phyloP scores from a whole-genome alignment of 2,113 vertebrate genomes.

The Neolamprologus kungweensis region DNA sequence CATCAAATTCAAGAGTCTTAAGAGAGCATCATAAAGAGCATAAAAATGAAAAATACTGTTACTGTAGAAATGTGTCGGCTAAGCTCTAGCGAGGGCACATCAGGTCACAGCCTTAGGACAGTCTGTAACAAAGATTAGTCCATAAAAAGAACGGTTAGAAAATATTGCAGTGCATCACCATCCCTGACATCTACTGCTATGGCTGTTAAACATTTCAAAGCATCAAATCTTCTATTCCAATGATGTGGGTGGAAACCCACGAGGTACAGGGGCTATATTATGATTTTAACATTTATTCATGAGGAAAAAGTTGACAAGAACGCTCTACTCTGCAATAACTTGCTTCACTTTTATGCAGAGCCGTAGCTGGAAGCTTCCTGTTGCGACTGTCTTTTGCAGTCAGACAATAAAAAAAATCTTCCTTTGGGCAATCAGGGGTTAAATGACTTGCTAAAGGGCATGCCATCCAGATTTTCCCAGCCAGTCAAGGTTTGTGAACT shows the following conservation, averaged over 20 bases:
- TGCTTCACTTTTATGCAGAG: background rate
- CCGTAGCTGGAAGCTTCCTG: background rate
- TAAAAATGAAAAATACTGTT: background rate
- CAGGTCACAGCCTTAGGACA: background rate
- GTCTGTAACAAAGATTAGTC: conserved; percentile 21
- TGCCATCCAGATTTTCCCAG: conserved; percentile 32
- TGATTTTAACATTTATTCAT: conserved; percentile 1
- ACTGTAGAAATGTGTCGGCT: background rate
- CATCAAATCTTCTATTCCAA: background rate
- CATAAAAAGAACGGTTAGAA: conserved; percentile 26
- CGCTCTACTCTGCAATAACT: background rate
- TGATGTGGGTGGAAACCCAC: conserved; percentile 3
- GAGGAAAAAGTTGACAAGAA: background rate
- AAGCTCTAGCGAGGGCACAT: background rate
- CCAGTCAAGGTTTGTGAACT: conserved; percentile 14
- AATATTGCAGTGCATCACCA: conserved; percentile 19
- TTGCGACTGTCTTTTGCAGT: background rate
- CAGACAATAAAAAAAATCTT: background rate
- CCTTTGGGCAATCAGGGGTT: background rate
- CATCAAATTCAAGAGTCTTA: background rate
- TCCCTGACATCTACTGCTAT: conserved; percentile 41
- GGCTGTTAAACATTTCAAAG: conserved; percentile 25
- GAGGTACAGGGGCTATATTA: background rate
- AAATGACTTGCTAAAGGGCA: conserved; percentile 37
- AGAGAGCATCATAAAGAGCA: background rate